Evolutionary conservation across 2,888 invertebrate genomes (phyloP).

Genomic region (Thecophora atra): DNA sequence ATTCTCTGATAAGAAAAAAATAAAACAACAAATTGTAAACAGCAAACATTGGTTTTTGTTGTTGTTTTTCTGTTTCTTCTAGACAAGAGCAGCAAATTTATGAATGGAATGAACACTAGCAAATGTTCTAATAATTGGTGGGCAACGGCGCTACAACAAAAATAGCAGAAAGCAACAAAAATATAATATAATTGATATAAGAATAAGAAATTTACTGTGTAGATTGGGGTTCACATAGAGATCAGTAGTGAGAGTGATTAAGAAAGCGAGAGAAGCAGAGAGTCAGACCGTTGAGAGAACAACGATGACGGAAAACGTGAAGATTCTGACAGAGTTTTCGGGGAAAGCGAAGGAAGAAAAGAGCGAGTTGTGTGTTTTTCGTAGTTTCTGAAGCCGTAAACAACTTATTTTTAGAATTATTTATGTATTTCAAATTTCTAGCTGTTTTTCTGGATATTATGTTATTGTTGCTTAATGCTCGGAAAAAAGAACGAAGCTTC

Average conservation of each 20-base stretch:
- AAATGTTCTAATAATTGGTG: constrained; percentile 28
- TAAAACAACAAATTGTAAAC: no score
- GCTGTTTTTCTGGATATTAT: constrained; percentile 33
- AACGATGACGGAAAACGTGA: not conserved
- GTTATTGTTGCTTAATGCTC: constrained; percentile 10
- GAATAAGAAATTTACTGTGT: not conserved
- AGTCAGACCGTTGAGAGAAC: not conserved
- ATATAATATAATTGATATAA: not conserved
- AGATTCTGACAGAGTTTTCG: not conserved
- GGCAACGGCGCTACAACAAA: constrained; percentile 30
- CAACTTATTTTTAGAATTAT: constrained; percentile 32
- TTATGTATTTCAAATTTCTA: constrained; percentile 33
- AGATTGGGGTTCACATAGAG: not conserved
- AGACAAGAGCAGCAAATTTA: constrained; percentile 28
- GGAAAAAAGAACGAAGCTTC: constrained; percentile 12
- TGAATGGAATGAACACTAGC: constrained; percentile 34
- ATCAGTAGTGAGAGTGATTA: not conserved
- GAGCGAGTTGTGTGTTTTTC: not conserved
- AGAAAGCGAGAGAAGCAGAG: constrained; percentile 3
- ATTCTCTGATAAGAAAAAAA: constrained; percentile 2
- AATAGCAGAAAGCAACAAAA: constrained; percentile 25
- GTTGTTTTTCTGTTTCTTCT: constrained; percentile 21
- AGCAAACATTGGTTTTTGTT: constrained; percentile 10
- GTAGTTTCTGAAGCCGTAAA: constrained; percentile 26
- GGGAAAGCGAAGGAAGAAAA: no score